phyloP scores from a whole-genome alignment of 2,797 vertebrate species.

The Takifugu rubripes region DNA sequence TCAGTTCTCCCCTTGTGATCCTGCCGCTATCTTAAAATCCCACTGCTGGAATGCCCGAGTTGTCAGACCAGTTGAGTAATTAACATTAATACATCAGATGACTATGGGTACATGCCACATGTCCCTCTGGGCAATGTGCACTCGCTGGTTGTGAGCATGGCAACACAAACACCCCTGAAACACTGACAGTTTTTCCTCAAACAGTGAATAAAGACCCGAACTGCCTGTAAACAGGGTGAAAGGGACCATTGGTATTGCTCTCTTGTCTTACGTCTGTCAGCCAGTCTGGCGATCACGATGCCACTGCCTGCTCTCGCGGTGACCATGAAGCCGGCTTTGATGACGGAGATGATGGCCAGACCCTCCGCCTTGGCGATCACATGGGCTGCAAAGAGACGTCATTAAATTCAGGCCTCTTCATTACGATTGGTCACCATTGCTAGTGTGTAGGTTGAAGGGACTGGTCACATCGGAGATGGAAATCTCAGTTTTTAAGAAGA shows the following conservation, averaged over 20 bases:
- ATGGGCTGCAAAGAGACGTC: constrained; percentile 75
- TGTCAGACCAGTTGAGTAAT: not conserved
- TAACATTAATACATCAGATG: constrained; percentile 28
- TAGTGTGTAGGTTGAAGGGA: too few species aligned
- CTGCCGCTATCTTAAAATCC: not conserved
- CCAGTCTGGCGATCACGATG: constrained; percentile 85
- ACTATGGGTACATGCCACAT: constrained; percentile 10
- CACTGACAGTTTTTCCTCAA: not conserved
- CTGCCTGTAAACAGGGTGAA: not conserved
- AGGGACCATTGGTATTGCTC: not conserved
- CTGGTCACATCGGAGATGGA: too few species aligned
- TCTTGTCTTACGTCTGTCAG: constrained; percentile 85
- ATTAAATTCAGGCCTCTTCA: too few species aligned
- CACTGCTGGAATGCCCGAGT: not conserved
- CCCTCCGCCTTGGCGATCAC: constrained; percentile 94
- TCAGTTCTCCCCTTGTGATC: constrained; percentile 12
- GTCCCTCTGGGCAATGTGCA: too few species aligned
- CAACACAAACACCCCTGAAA: not conserved
- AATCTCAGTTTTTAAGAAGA: too few species aligned
- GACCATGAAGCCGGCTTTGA: constrained; percentile 95
- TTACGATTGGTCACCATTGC: too few species aligned
- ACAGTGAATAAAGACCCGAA: not conserved
- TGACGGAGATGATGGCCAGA: constrained; percentile 90
- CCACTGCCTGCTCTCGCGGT: constrained; percentile 93
- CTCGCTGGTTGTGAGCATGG: not conserved